Percentiles rank a stretch among this genome's conserved stretches.
These are phyloP conservation scores for Pyrgilauda ruficollis DNA, from an alignment of 2,113 vertebrate genomes.

Conservation along the genomic window DNA sequence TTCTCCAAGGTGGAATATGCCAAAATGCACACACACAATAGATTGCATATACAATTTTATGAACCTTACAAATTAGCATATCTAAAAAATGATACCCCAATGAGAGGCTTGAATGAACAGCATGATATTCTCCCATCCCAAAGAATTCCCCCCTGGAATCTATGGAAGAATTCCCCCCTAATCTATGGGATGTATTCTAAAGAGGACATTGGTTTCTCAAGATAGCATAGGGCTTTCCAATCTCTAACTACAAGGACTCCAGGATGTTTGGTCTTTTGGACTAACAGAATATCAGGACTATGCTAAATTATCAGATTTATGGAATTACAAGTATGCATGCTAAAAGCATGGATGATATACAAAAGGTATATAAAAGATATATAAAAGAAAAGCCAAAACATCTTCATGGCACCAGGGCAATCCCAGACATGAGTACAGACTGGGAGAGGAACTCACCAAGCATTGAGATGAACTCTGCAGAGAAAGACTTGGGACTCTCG, in stretches of 20 bases:
- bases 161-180: background rate
- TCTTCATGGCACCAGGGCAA: background rate
- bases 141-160: background rate
- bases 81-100: background rate
- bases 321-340: background rate
- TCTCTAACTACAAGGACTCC: accelerated
- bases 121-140: accelerated
- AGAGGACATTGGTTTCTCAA: background rate
- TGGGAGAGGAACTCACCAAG: background rate
- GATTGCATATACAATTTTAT: accelerated
- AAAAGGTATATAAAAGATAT: background rate
- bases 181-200: background rate
- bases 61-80: background rate
- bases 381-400: background rate
- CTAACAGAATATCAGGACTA: background rate
- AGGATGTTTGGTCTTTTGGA: background rate
- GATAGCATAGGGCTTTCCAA: accelerated
- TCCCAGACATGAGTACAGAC: background rate
- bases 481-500: background rate
- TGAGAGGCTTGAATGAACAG: background rate
- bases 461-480: background rate
- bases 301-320: background rate
- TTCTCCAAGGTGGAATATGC: accelerated
- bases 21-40: background rate
- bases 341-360: background rate